These are phyloP conservation scores for Anaspis maculata DNA, from an alignment of 2,888 invertebrate genomes.

Conservation along the genomic window DNA sequence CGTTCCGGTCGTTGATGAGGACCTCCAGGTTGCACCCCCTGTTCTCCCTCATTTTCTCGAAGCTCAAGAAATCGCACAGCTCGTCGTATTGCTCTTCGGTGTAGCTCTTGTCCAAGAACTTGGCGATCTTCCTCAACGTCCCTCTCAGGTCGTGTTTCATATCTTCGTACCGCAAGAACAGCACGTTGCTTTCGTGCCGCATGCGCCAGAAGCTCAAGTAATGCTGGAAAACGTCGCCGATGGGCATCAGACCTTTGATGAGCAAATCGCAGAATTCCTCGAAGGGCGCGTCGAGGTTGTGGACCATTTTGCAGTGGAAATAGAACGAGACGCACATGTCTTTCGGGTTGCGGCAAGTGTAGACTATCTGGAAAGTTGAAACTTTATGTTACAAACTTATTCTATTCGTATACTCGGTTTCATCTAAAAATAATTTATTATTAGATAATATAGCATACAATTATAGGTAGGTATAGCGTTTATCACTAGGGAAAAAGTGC, in stretches of 20 bases:
- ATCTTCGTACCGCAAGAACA: slow-evolving; percentile 76
- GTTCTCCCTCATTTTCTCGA: slow-evolving; percentile 50
- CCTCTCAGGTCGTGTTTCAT: slow-evolving; percentile 65
- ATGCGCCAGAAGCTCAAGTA: slow-evolving; percentile 59
- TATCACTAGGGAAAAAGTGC: too few relatives aligned
- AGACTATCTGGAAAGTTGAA: slow-evolving; percentile 58
- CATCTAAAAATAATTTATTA: too few relatives aligned
- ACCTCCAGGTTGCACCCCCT: slow-evolving; percentile 48
- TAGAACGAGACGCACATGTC: slow-evolving; percentile 85
- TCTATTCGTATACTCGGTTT: slow-evolving; percentile 1
- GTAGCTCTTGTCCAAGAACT: slow-evolving; percentile 60
- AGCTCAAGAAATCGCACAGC: slow-evolving; percentile 30
- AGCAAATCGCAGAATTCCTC: slow-evolving; percentile 71
- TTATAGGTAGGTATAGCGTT: too few relatives aligned
- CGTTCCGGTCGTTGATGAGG: slow-evolving; percentile 30
- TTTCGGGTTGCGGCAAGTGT: slow-evolving; percentile 82
- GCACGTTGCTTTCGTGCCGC: slow-evolving; percentile 59
- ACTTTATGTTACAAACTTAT: background rate
- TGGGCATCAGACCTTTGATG: slow-evolving; percentile 56
- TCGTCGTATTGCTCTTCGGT: slow-evolving; percentile 55
- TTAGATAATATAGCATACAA: too few relatives aligned
- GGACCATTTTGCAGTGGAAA: slow-evolving; percentile 69
- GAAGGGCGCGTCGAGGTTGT: slow-evolving; percentile 51
- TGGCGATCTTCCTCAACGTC: slow-evolving; percentile 52
- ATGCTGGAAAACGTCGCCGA: slow-evolving; percentile 59